Conservation (phyloP, 1,140 invertebrate genomes). For the Anoplophora glabripennis region DNA sequence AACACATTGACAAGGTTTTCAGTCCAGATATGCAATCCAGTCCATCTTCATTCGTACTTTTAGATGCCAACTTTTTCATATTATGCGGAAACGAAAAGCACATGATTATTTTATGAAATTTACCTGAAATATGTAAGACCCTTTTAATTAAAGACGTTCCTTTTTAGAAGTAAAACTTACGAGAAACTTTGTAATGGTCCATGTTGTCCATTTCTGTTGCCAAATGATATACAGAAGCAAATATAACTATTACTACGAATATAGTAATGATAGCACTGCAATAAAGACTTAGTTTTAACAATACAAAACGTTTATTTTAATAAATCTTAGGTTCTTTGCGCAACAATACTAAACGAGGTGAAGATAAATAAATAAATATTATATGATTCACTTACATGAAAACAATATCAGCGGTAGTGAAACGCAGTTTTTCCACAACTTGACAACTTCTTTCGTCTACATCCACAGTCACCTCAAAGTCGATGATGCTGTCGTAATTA, state of each 20-base stretch:
- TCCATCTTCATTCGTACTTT: slow-evolving; percentile 56
- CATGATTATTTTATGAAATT: slow-evolving; percentile 48
- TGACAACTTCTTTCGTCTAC: slow-evolving; percentile 54
- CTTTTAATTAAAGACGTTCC: not conserved
- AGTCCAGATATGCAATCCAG: slow-evolving; percentile 63
- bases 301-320: too few relatives aligned
- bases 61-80: slow-evolving; percentile 30
- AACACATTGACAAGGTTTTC: slow-evolving; percentile 60
- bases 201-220: too few relatives aligned
- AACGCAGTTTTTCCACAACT: slow-evolving; percentile 46
- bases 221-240: too few relatives aligned
- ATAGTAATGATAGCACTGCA: too few relatives aligned
- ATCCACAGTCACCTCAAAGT: slow-evolving; percentile 38
- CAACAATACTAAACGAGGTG: too few relatives aligned
- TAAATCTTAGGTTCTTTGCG: too few relatives aligned
- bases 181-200: too few relatives aligned
- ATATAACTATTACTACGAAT: too few relatives aligned
- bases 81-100: slow-evolving; percentile 19
- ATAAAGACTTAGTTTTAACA: too few relatives aligned
- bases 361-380: too few relatives aligned
- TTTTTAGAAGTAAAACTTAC: too few relatives aligned
- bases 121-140: slow-evolving; percentile 19
- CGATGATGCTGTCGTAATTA: slow-evolving; percentile 24
- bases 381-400: slow-evolving; percentile 61
- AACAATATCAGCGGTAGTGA: slow-evolving; percentile 52